Percentiles rank a stretch among this genome's conserved stretches.
Evolutionary conservation across 2,888 invertebrate species (phyloP).

Genomic region (Microctonus aethiopoides): DNA sequence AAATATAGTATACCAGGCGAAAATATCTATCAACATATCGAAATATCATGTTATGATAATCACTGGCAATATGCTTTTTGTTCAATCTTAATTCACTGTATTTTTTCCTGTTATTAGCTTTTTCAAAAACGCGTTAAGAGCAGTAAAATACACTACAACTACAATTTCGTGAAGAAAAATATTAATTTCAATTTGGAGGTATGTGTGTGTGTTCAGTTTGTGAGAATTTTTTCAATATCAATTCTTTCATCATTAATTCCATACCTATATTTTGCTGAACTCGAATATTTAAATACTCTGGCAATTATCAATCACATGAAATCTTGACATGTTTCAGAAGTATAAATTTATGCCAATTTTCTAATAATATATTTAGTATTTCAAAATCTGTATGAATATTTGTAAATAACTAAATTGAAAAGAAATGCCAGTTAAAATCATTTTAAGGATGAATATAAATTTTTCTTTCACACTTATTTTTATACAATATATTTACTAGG

Average conservation of each 20-base stretch:
- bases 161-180: slow-evolving; percentile 50
- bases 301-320: too few species aligned
- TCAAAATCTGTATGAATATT: background rate
- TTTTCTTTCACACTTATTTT: background rate
- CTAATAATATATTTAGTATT: background rate
- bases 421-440: background rate
- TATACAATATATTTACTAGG: background rate
- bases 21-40: slow-evolving; percentile 33
- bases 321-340: too few species aligned
- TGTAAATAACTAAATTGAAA: background rate
- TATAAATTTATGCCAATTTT: background rate
- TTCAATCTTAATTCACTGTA: background rate
- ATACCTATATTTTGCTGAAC: background rate
- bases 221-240: slow-evolving; percentile 31
- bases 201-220: too few species aligned
- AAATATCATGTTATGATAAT: background rate
- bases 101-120: background rate
- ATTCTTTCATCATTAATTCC: slow-evolving; percentile 35
- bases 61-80: background rate
- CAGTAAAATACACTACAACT: slow-evolving; percentile 48
- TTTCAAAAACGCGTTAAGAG: slow-evolving; percentile 45
- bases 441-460: background rate
- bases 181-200: slow-evolving; percentile 39
- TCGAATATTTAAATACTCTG: background rate
- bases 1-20: slow-evolving; percentile 41